Evolutionary conservation across 2,797 vertebrate species (phyloP), one percentile per base, ranked within the genome.

Genomic region (Sylvilagus floridanus): DNA sequence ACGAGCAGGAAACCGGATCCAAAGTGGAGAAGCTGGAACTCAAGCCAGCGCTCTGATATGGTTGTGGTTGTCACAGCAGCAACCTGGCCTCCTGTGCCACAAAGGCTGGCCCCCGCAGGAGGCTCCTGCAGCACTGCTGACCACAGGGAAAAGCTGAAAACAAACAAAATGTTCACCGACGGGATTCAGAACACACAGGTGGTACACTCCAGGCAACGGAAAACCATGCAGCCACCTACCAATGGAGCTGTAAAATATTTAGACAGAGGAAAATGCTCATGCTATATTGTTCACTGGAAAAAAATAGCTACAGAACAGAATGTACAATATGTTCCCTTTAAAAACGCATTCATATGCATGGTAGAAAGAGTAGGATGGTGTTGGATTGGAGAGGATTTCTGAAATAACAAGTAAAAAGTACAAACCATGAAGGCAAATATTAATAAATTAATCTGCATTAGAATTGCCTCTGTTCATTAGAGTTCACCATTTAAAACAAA

Each of bases 361-460:
- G 3, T 62, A 62, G 54, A 94, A 88, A 66, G 50, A 66, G 5
- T 65, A 62, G 32, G 26, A 89, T 30, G n/a, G 47, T 62, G 63
- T 66, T 84, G 63, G 30, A 28, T 57, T 81, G 24, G 52, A 72
- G 17, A 93, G 28, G 68, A 94, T 76, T 94, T 78, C 30, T 75
- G 60, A 83, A 79, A 65, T 9, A 86, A 89, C 68, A 93, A 96
- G 57, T 17, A 68, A 50, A 93, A 95, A 88, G 16, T 30, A 30
- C 26, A 95, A 71, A 84, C 28, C 22, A 71, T 30, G 77, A 87
- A 85, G 50, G 47, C 63, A 84, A 93, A 88, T 37, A 66, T 11
- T 72, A 66, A 76, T 63, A 76, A 72, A 82, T 66, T 42, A 62
- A 54, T 62, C 4, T 88, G 42, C 14, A 22, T 66, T 72, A 89